phyloP scores from a whole-genome alignment of 2,113 vertebrate species.

The Hippolais icterina region DNA sequence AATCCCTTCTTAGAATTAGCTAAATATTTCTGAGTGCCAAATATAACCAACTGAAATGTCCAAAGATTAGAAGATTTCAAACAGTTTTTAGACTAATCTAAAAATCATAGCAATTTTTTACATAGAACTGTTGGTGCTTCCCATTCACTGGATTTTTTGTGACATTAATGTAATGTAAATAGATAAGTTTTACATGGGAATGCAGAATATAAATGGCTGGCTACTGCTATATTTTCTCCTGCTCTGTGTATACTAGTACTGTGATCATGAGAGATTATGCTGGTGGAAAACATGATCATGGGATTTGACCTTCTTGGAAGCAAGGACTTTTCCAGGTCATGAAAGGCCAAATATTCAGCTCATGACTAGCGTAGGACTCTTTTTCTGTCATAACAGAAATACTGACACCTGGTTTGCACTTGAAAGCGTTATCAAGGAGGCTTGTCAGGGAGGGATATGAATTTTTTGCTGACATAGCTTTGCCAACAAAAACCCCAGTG shows the following conservation, averaged over 20 bases:
- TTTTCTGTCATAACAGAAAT: not conserved
- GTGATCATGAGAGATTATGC: not conserved
- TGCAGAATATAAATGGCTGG: not conserved
- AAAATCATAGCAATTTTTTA: not conserved
- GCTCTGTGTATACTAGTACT: not conserved
- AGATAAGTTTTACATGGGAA: not conserved
- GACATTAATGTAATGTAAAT: not conserved
- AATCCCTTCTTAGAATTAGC: not conserved
- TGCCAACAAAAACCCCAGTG: not conserved
- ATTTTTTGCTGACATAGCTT: conserved; percentile 34
- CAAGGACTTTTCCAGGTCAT: not conserved
- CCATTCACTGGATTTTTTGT: not conserved
- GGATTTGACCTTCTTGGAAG: conserved; percentile 14
- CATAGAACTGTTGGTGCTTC: not conserved
- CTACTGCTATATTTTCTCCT: not conserved
- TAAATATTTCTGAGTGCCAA: not conserved
- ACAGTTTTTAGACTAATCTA: not conserved
- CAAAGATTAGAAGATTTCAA: not conserved
- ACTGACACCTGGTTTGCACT: conserved; percentile 33
- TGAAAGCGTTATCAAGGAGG: conserved; percentile 37
- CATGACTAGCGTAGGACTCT: not conserved
- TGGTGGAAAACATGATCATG: not conserved
- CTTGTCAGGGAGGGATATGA: not conserved
- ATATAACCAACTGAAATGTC: not conserved
- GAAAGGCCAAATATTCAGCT: not conserved